These are phyloP conservation scores for Vespertilio murinus DNA, from an alignment of 2,797 vertebrate genomes.

Conservation along the genomic window DNA sequence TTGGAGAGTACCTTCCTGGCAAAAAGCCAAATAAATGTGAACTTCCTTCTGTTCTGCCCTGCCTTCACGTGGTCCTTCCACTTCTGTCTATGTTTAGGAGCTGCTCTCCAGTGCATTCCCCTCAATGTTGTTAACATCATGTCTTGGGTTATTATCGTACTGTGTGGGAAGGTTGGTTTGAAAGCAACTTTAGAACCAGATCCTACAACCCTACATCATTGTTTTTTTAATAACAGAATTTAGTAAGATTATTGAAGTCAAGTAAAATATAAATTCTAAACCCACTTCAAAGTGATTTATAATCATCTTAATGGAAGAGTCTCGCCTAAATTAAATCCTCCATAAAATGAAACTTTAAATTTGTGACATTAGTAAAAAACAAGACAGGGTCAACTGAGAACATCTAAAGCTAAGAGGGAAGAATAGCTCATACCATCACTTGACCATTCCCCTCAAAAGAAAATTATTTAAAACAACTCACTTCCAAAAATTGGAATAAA, in stretches of 20 bases:
- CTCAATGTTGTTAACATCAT: too few relatives aligned
- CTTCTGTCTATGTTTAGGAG: not conserved
- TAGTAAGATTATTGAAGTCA: not conserved
- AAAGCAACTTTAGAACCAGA: not conserved
- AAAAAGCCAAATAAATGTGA: not conserved
- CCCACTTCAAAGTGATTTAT: not conserved
- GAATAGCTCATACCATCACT: not conserved
- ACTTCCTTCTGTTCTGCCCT: not conserved
- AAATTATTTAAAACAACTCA: not conserved
- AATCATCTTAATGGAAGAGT: not conserved
- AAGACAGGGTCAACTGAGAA: not conserved
- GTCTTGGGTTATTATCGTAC: not conserved
- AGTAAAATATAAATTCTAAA: not conserved
- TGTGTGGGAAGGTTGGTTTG: not conserved
- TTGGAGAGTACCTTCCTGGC: not conserved
- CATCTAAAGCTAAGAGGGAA: not conserved
- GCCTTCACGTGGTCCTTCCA: not conserved
- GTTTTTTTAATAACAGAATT: not conserved
- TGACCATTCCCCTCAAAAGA: not conserved
- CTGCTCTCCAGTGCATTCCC: too few relatives aligned
- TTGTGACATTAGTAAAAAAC: not conserved
- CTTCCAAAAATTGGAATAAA: not conserved
- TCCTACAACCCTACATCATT: not conserved
- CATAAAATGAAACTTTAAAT: not conserved
- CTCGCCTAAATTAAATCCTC: not conserved